These are phyloP conservation scores for human (Homo sapiens) DNA, from an alignment of 2,113 vertebrate genomes.

Conservation along the genomic window GRCh38 chr3:177723501-177724000, in stretches of 20 bases:
- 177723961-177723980: not conserved
- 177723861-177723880: not conserved
- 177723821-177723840: not conserved
- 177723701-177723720: not conserved
- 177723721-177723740: not conserved
- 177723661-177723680: not conserved
- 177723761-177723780: not conserved
- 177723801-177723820: not conserved
- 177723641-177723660: not conserved
- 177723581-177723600: not conserved
- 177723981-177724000: not conserved
- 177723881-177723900: not conserved
- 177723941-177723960: not conserved
- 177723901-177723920: not conserved
- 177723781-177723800: not conserved
- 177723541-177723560: not conserved
- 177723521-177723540: not conserved
- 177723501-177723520: conserved; percentile 9
- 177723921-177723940: not conserved
- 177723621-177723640: not conserved
- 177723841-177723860: not conserved
- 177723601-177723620: conserved; percentile 7
- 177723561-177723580: not conserved
- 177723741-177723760: conserved; percentile 44
- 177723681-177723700: not conserved